Evolutionary conservation across 2,888 invertebrate genomes (phyloP).

Genomic region (Ectemnius cavifrons): DNA sequence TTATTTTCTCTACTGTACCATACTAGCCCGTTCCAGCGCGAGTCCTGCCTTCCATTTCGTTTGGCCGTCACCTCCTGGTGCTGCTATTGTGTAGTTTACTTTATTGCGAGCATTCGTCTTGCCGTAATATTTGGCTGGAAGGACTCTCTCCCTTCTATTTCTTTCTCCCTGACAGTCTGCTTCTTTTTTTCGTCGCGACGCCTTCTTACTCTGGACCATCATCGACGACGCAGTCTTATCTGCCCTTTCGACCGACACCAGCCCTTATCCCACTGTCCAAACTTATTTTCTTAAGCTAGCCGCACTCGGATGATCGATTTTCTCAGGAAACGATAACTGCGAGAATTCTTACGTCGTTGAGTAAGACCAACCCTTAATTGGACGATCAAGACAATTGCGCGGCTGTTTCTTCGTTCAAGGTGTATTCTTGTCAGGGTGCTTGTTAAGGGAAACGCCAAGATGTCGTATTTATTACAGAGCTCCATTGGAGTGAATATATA

Average conservation of each 20-base stretch:
- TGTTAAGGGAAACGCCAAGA: no score
- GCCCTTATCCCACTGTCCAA: no score
- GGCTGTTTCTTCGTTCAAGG: no score
- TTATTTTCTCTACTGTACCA: constrained; percentile 16
- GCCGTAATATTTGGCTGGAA: constrained; percentile 65
- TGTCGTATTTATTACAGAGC: no score
- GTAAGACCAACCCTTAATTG: no score
- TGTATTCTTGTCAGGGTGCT: no score
- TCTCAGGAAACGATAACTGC: not conserved
- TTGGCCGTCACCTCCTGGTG: constrained; percentile 45
- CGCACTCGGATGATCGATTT: not conserved
- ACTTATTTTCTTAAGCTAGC: no score
- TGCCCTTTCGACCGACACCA: constrained; percentile 2
- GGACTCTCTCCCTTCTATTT: constrained; percentile 12
- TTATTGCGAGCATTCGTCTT: constrained; percentile 71
- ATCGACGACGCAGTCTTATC: not conserved
- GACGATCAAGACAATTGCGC: no score
- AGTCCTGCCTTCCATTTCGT: constrained; percentile 27
- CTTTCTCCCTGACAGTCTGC: not conserved
- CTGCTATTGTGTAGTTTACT: constrained; percentile 70
- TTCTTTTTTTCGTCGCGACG: constrained; percentile 2
- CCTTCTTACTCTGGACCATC: not conserved
- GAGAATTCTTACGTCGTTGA: no score
- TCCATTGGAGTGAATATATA: no score
- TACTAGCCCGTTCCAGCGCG: not conserved